Conservation (phyloP, 2,888 invertebrate genomes). For the Troides oblongomaculatus region DNA sequence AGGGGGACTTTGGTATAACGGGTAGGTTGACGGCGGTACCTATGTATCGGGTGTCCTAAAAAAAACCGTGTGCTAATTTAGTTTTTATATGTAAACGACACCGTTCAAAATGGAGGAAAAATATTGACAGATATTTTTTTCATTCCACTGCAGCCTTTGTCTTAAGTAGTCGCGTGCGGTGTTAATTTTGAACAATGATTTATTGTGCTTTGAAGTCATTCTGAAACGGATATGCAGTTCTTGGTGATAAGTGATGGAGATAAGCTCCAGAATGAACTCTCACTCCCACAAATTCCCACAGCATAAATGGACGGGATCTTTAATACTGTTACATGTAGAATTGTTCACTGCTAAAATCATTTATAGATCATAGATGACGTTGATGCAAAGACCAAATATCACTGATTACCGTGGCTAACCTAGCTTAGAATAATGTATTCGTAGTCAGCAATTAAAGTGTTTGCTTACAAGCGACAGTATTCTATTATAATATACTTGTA, state of each 20-base stretch:
- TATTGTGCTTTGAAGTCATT: too few relatives aligned
- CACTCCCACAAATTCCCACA: not conserved
- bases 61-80: conserved; percentile 35
- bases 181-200: conserved; percentile 51
- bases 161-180: conserved; percentile 67
- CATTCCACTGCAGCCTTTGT: conserved; percentile 30
- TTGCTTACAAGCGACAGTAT: too few relatives aligned
- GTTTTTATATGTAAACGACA: conserved; percentile 32
- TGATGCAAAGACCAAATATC: too few relatives aligned
- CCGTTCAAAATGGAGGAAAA: conserved; percentile 31
- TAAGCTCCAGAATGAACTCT: too few relatives aligned
- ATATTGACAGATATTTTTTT: conserved; percentile 32
- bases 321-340: too few relatives aligned
- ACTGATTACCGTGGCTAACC: too few relatives aligned
- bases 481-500: too few relatives aligned
- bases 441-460: too few relatives aligned
- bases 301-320: not conserved
- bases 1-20: conserved; percentile 52
- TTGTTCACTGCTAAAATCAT: too few relatives aligned
- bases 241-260: too few relatives aligned
- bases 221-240: not conserved
- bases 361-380: too few relatives aligned
- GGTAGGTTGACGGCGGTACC: conserved; percentile 38
- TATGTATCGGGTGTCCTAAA: conserved; percentile 32
- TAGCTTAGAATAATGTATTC: too few relatives aligned